These are phyloP conservation scores for Solea senegalensis DNA, from an alignment of 2,113 vertebrate genomes.

Conservation along the genomic window DNA sequence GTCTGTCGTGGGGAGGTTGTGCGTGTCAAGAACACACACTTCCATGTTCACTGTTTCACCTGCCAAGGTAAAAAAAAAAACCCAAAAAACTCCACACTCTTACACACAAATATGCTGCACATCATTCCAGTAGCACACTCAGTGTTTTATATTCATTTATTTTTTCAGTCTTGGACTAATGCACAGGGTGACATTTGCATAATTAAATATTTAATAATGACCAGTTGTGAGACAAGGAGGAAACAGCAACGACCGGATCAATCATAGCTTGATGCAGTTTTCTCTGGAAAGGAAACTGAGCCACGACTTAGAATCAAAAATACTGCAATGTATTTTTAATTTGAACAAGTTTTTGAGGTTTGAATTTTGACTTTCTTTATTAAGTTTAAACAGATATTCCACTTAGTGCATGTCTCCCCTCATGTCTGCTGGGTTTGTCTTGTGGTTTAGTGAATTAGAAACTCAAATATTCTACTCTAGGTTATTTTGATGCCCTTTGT, in stretches of 20 bases:
- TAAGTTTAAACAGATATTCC: too few species aligned
- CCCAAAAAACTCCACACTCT: background rate
- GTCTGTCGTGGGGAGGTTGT: constrained; percentile 73
- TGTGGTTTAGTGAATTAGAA: too few species aligned
- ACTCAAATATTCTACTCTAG: too few species aligned
- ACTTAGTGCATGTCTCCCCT: too few species aligned
- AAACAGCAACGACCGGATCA: constrained; percentile 28
- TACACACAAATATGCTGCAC: constrained; percentile 3
- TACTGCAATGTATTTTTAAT: too few species aligned
- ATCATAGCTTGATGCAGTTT: constrained; percentile 1
- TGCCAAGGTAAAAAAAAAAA: constrained; percentile 70
- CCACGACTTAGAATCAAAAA: constrained; percentile 4
- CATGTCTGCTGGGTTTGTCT: too few species aligned
- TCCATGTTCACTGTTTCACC: constrained; percentile 74
- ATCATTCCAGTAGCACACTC: background rate
- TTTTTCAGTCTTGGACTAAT: constrained; percentile 7
- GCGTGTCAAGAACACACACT: constrained; percentile 74
- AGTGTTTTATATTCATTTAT: constrained; percentile 9
- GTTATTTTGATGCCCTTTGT: too few species aligned
- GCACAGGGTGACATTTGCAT: constrained; percentile 25
- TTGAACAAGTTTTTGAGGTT: too few species aligned
- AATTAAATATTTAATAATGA: constrained; percentile 62
- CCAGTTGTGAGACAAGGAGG: constrained; percentile 50
- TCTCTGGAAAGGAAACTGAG: constrained; percentile 12
- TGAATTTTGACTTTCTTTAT: too few species aligned